Conservation (phyloP, 2,888 invertebrate genomes). For the Agrotis puta region DNA sequence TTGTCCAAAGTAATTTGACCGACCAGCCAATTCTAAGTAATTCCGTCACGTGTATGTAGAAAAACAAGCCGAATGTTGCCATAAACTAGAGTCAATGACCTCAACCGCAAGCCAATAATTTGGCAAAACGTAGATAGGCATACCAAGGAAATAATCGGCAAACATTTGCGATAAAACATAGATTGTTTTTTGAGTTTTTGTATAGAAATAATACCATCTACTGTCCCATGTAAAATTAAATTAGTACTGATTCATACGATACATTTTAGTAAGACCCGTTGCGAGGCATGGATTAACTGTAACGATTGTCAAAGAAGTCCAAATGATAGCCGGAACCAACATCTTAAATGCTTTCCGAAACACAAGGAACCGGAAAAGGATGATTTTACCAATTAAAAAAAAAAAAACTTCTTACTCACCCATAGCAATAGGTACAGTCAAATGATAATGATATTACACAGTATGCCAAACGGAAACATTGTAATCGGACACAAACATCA, state of each 20-base stretch:
- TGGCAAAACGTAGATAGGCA: conserved; percentile 15
- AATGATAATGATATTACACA: neutral
- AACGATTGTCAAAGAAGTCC: too few relatives aligned
- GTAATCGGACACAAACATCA: neutral
- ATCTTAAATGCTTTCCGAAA: too few relatives aligned
- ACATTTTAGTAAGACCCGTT: too few relatives aligned
- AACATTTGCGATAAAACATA: neutral
- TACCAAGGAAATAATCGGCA: conserved; percentile 19
- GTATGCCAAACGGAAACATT: neutral
- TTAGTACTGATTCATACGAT: too few relatives aligned
- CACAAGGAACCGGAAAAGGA: too few relatives aligned
- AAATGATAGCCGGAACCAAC: too few relatives aligned
- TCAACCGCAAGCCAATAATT: conserved; percentile 18
- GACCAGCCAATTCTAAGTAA: conserved; percentile 28
- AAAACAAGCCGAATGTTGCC: conserved; percentile 26
- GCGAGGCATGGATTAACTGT: too few relatives aligned
- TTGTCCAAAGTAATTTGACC: conserved; percentile 21
- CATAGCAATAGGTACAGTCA: neutral
- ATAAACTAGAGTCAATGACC: conserved; percentile 60
- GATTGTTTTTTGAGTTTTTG: neutral
- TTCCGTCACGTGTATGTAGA: conserved; percentile 40
- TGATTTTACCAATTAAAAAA: too few relatives aligned
- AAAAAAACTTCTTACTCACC: too few relatives aligned
- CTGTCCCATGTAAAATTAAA: too few relatives aligned
- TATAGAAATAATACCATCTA: too few relatives aligned